phyloP scores from a whole-genome alignment of 2,888 invertebrate genomes.

The Erynnis tages region DNA sequence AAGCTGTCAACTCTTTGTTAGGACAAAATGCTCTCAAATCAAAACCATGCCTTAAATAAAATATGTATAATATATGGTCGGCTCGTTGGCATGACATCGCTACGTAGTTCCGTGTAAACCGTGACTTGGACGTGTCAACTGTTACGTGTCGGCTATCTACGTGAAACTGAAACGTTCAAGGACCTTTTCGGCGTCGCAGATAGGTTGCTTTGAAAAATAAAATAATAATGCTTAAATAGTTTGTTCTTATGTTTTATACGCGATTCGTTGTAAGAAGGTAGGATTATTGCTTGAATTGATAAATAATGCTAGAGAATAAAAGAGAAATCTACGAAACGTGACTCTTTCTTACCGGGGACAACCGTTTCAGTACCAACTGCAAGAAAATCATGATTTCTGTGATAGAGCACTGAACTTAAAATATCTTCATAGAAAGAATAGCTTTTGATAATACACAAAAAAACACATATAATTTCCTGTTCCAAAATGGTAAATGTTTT shows the following conservation, averaged over 20 bases:
- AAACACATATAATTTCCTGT: no score
- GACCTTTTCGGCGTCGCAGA: slow-evolving; percentile 65
- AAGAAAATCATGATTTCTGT: slow-evolving; percentile 16
- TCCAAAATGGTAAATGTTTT: no score
- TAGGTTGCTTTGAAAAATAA: slow-evolving; percentile 55
- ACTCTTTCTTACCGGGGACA: slow-evolving; percentile 23
- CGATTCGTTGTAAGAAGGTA: background rate
- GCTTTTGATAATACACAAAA: no score
- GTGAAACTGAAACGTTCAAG: slow-evolving; percentile 42
- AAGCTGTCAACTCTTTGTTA: slow-evolving; percentile 53
- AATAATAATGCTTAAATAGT: slow-evolving; percentile 18
- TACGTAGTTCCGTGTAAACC: slow-evolving; percentile 30
- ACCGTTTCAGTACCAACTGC: slow-evolving; percentile 27
- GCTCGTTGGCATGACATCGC: slow-evolving; percentile 75
- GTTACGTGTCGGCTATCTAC: slow-evolving; percentile 52
- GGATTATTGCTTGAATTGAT: slow-evolving; percentile 1
- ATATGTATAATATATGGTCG: slow-evolving; percentile 33
- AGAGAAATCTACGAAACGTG: slow-evolving; percentile 13
- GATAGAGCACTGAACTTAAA: background rate
- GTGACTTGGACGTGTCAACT: slow-evolving; percentile 35
- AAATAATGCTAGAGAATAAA: slow-evolving; percentile 9
- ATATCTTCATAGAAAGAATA: background rate
- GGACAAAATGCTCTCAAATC: slow-evolving; percentile 55
- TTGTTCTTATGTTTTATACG: background rate
- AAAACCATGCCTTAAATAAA: slow-evolving; percentile 70